These are phyloP conservation scores for Poeciliopsis gracilis DNA, from an alignment of 2,797 vertebrate species.

Conservation along the genomic window DNA sequence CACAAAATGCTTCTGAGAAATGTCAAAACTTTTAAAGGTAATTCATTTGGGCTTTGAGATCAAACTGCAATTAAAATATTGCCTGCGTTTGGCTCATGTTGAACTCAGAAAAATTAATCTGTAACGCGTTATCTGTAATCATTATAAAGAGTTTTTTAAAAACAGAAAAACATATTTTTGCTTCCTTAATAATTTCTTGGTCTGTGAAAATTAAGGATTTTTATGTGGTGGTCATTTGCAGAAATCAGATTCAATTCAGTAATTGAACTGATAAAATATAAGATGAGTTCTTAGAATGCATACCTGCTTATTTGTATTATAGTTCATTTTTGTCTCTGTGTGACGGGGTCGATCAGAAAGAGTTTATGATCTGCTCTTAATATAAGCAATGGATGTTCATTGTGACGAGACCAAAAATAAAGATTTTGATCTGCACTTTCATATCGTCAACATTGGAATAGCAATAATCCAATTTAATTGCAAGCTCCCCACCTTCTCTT, in stretches of 20 bases:
- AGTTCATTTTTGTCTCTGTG: background rate
- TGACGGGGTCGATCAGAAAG: no score
- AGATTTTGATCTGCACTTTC: background rate
- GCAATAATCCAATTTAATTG: background rate
- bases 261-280: background rate
- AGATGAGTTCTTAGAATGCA: background rate
- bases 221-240: background rate
- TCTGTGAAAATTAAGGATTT: conserved; percentile 18
- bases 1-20: conserved; percentile 50
- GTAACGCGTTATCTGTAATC: conserved; percentile 2
- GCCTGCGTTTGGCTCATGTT: background rate
- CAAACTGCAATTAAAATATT: conserved; percentile 9
- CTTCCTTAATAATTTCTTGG: conserved; percentile 12
- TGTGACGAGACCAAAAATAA: background rate
- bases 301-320: background rate
- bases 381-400: background rate
- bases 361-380: background rate
- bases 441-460: background rate
- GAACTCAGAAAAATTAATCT: background rate
- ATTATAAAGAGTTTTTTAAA: conserved; percentile 23
- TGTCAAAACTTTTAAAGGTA: background rate
- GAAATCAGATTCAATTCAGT: background rate
- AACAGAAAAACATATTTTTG: background rate
- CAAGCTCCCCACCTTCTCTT: conserved; percentile 29
- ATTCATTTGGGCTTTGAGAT: background rate